These are phyloP conservation scores for Mormyrus proboscirostris DNA, from an alignment of 2,797 vertebrate species.

Conservation along the genomic window DNA sequence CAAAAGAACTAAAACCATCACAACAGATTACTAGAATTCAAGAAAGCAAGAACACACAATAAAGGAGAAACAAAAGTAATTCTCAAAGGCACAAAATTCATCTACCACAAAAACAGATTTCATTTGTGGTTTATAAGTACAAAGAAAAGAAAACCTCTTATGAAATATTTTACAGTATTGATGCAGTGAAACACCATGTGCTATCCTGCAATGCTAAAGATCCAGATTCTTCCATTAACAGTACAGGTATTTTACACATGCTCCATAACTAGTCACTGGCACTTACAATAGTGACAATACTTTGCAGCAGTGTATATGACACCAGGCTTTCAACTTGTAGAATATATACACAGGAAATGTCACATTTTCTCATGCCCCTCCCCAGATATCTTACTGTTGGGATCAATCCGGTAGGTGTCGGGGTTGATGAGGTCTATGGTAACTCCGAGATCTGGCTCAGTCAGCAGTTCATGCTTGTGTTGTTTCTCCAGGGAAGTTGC, in stretches of 20 bases:
- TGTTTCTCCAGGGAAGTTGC: constrained; percentile 93
- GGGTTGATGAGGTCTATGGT: constrained; percentile 96
- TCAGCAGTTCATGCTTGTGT: constrained; percentile 89
- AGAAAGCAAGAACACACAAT: neutral
- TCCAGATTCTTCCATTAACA: neutral
- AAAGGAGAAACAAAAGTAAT: neutral
- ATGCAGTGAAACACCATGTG: neutral
- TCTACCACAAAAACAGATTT: neutral
- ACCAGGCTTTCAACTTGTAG: neutral
- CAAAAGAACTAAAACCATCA: constrained; percentile 65
- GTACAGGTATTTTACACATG: neutral
- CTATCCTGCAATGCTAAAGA: neutral
- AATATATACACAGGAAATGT: neutral
- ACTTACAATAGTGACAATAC: neutral
- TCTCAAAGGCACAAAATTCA: neutral
- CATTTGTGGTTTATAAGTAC: neutral
- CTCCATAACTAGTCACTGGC: neutral
- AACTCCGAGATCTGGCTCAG: constrained; percentile 87
- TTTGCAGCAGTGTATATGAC: neutral
- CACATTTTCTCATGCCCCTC: neutral
- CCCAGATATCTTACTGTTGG: constrained; percentile 61
- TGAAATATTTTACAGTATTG: neutral
- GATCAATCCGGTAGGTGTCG: constrained; percentile 86
- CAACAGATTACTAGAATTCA: neutral
- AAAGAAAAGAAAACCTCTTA: neutral